Percentiles rank a stretch among this genome's conserved stretches.
phyloP scores from a whole-genome alignment of 2,797 vertebrate genomes.

The Diceros bicornis region DNA sequence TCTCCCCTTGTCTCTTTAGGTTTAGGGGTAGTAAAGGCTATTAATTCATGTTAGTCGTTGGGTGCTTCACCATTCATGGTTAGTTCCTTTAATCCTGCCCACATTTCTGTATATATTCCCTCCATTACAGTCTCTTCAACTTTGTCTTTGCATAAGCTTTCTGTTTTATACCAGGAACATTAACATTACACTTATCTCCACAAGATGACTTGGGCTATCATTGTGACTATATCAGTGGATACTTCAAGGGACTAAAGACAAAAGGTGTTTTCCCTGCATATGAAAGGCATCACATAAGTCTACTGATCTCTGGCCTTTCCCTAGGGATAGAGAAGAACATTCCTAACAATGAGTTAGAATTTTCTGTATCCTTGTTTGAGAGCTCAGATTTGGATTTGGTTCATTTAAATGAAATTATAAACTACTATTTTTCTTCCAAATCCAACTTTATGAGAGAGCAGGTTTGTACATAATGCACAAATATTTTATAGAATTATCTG shows the following conservation, averaged over 20 bases:
- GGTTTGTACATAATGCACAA: not conserved
- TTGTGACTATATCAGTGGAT: not conserved
- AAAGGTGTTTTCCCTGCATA: not conserved
- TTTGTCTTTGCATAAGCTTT: not conserved
- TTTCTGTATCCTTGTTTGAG: not conserved
- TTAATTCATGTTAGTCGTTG: not conserved
- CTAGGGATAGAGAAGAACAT: not conserved
- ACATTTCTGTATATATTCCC: not conserved
- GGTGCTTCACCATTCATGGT: not conserved
- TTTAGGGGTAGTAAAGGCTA: not conserved
- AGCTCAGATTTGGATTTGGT: not conserved
- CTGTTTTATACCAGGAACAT: not conserved
- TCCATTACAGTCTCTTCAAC: not conserved
- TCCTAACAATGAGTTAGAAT: not conserved
- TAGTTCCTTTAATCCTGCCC: not conserved
- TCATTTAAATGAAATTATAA: constrained; percentile 51
- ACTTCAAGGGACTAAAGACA: not conserved
- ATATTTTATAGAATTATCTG: constrained; percentile 10
- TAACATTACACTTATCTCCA: not conserved
- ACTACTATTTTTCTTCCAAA: not conserved
- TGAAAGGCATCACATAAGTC: not conserved
- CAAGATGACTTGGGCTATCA: not conserved
- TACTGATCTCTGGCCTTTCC: not conserved
- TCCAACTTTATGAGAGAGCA: not conserved
- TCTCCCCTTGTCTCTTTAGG: not conserved